Base-by-base conservation (phyloP, 2,888 invertebrate species). In the Diplazon laetatorius region DNA sequence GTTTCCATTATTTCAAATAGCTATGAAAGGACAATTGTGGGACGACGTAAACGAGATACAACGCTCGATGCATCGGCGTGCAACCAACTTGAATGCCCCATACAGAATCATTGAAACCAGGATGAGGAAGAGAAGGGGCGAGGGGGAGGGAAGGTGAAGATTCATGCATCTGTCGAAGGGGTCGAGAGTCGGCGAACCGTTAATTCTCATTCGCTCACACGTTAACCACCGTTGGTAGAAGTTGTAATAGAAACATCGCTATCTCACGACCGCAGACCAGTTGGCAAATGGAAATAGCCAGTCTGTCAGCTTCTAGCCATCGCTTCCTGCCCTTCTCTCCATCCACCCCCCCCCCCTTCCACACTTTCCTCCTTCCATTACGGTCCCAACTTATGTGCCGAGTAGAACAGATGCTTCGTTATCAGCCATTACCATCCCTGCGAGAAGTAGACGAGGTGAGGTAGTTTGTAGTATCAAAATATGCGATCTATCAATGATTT, bases 191-290 rank as follows among this genome's bases (percentile, higher is more conserved):
- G 66, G 50, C 74, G 60, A 68, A 66, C 30, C 74, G 66, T 66
- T 66, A 74, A 74, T 74, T 74, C 57, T 65, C 74, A 68, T 66
- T 60, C 60, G 44, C 50, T 60, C 59, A 22, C 39, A 35, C 60
- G 42, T 25, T 12, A 55, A 52, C 55, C 63, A 46, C 44, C 30
- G 22, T 25, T 35, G 22, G n/a, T n/a, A n/a, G 22, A 65, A 44
- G 65, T 65, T 59, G 25, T 16, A 57, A 14, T 46, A 18, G 62
- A 37, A 65, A 73, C 65, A 46, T 37, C 25, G 74, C 39, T 74
- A 74, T 74, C 74, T 16, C 39, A 42, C 66, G 50, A 48, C 60
- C 66, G 50, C 74, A 60, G 65, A 57, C 46, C 22, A 66, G n/a
- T 39, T 42, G 59, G 35, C 59, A 57, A 25, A 39, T 66, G 30